These are phyloP conservation scores for Distichodus sexfasciatus DNA, from an alignment of 2,797 vertebrate genomes.

Conservation along the genomic window DNA sequence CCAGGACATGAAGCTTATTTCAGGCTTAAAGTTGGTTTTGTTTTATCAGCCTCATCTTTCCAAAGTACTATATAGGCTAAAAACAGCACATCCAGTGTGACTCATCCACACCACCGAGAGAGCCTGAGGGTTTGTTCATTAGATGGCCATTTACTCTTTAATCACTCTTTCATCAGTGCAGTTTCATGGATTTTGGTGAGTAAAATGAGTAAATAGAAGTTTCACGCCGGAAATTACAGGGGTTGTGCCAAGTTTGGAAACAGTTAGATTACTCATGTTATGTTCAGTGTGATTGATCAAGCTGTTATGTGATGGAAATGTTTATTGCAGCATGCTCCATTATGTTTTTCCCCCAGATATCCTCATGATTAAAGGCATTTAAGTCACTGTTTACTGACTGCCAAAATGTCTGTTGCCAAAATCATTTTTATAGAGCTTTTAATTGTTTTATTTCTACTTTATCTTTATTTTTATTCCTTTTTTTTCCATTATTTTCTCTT, in stretches of 20 bases:
- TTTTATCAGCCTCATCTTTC: slow-evolving; percentile 3
- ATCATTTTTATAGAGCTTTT: too few species aligned
- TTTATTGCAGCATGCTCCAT: too few species aligned
- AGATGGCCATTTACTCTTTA: slow-evolving; percentile 4
- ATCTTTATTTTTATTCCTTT: too few species aligned
- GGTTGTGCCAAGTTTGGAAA: neutral
- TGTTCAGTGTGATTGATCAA: too few species aligned
- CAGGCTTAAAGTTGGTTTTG: neutral
- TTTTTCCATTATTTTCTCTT: too few species aligned
- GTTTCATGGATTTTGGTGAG: neutral
- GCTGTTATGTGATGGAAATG: too few species aligned
- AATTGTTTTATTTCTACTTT: too few species aligned
- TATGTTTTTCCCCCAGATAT: too few species aligned
- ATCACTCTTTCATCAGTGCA: neutral
- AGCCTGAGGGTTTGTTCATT: neutral
- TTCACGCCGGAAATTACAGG: neutral
- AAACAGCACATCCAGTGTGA: slow-evolving; percentile 8
- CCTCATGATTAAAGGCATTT: too few species aligned
- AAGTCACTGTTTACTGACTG: too few species aligned
- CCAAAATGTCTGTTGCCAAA: too few species aligned
- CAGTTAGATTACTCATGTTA: neutral
- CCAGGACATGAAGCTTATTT: neutral
- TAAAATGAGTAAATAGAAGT: neutral
- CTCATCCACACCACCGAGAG: neutral
- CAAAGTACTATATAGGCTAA: slow-evolving; percentile 3